These are phyloP conservation scores for Leptinotarsa juncta DNA, from an alignment of 2,888 invertebrate genomes.

Conservation along the genomic window DNA sequence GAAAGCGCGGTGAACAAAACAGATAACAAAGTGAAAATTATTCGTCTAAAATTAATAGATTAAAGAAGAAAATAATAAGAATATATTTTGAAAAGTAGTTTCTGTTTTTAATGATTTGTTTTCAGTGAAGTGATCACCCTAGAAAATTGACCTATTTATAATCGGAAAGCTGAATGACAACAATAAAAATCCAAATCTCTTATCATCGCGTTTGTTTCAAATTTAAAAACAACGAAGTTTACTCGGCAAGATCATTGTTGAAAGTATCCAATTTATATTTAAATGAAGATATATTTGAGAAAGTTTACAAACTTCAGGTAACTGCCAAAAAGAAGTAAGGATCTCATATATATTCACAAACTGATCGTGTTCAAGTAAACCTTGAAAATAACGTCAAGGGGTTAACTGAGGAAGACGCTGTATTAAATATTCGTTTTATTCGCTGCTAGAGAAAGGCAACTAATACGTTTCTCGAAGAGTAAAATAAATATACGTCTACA, in stretches of 20 bases:
- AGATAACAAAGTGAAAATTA: neutral
- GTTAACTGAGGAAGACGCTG: neutral
- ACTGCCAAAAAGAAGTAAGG: neutral
- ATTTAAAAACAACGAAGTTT: neutral
- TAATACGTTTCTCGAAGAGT: no score
- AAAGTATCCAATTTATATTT: neutral
- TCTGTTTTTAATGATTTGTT: neutral
- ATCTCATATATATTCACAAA: neutral
- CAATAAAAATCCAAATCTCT: neutral
- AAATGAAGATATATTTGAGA: neutral
- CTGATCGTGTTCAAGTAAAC: neutral
- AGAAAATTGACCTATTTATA: constrained; percentile 2
- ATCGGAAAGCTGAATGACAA: constrained; percentile 1
- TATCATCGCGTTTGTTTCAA: neutral
- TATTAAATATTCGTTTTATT: neutral
- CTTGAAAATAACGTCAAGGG: neutral
- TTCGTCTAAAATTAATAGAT: neutral
- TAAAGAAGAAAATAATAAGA: neutral
- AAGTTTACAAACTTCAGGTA: neutral
- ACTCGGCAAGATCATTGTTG: neutral
- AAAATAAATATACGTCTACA: no score
- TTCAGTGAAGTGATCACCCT: neutral
- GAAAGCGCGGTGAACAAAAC: neutral
- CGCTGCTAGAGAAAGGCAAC: no score
- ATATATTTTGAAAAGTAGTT: neutral